Conservation (phyloP, 1,140 invertebrate genomes). For the Heterodera schachtii region DNA sequence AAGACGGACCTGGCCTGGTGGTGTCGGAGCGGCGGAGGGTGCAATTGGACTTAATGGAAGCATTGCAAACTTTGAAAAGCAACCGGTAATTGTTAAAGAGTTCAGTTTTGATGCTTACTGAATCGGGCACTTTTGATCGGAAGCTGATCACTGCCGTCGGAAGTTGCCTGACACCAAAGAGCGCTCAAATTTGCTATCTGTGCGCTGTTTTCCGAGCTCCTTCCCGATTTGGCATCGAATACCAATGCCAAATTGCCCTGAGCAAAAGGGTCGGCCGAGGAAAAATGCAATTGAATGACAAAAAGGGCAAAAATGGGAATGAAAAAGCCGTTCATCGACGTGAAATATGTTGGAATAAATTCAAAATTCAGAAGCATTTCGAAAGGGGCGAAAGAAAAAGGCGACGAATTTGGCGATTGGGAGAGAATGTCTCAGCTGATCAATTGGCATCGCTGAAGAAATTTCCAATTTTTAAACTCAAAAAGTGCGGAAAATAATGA, state of each 20-base stretch:
- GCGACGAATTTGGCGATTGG: too few species aligned
- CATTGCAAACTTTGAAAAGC: neutral
- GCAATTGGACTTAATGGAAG: constrained; percentile 13
- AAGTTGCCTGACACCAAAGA: constrained; percentile 36
- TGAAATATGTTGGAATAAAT: neutral
- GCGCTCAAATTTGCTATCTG: constrained; percentile 19
- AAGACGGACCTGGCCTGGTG: constrained; percentile 18
- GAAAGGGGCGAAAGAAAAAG: too few species aligned
- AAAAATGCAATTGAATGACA: neutral
- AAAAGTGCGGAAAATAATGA: too few species aligned
- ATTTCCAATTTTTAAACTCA: too few species aligned
- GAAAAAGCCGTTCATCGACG: neutral
- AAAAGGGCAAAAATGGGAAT: neutral
- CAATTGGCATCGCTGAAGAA: too few species aligned
- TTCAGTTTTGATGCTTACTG: neutral
- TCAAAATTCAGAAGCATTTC: too few species aligned
- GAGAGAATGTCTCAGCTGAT: too few species aligned
- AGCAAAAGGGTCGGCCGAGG: constrained; percentile 12
- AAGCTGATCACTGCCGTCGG: constrained; percentile 21
- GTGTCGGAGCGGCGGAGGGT: neutral
- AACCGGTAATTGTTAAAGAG: neutral
- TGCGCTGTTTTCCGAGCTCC: neutral
- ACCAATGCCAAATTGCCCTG: constrained; percentile 35
- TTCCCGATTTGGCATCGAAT: constrained; percentile 25
- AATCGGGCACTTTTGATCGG: constrained; percentile 31